A percentile compares a stretch with the other conserved stretches of the same genome.
Conservation (phyloP, 2,113 vertebrate genomes). For the Mormoops blainvillei region DNA sequence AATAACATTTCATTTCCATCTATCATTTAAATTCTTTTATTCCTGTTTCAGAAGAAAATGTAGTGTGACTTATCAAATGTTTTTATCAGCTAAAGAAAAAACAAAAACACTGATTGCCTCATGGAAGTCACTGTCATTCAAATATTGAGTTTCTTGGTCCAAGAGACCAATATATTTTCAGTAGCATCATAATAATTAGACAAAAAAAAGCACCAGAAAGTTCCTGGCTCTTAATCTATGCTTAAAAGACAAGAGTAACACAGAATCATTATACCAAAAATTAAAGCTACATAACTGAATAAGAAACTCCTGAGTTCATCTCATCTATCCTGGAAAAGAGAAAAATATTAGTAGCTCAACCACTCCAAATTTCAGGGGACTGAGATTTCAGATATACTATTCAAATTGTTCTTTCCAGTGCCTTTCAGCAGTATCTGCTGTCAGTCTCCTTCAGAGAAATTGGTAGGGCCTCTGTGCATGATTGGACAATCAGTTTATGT, state of each 20-base stretch:
- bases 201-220: background rate
- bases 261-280: background rate
- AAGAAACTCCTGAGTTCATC: background rate
- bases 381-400: background rate
- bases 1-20: background rate
- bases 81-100: background rate
- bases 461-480: background rate
- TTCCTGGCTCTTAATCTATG: background rate
- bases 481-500: background rate
- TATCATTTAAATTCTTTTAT: background rate
- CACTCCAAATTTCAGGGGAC: background rate
- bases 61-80: background rate
- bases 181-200: background rate
- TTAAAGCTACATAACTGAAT: background rate
- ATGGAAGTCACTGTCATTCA: background rate
- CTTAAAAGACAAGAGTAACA: background rate
- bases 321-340: background rate
- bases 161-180: background rate
- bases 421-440: background rate
- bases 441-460: background rate
- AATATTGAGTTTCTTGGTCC: background rate
- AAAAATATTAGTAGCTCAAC: background rate
- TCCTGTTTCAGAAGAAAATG: background rate
- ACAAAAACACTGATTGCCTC: background rate
- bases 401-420: background rate